A percentile compares a stretch with the other conserved stretches of the same genome.
Evolutionary conservation across 2,797 vertebrate species (phyloP).

Genomic region (Sternarchorhynchus goeldii): DNA sequence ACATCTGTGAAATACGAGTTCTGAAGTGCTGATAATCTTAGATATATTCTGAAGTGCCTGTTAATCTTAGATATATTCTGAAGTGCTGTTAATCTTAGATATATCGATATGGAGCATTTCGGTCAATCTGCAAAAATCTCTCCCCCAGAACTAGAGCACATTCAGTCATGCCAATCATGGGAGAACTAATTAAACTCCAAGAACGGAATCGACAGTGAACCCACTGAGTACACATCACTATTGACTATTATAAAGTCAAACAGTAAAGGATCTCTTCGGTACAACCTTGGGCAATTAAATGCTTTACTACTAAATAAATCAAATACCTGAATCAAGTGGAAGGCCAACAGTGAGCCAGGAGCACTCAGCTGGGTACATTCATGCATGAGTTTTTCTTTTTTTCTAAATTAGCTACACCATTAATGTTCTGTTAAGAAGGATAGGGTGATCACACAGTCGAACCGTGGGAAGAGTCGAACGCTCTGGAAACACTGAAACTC

Average conservation of each 20-base stretch:
- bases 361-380: neutral
- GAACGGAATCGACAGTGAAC: neutral
- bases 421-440: too few relatives aligned
- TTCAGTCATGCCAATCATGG: slow-evolving; percentile 7
- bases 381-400: too few relatives aligned
- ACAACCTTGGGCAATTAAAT: slow-evolving; percentile 31
- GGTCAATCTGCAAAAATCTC: neutral
- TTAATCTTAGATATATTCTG: neutral
- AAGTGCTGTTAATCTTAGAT: neutral
- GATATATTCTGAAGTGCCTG: neutral
- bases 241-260: slow-evolving; percentile 20
- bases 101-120: neutral
- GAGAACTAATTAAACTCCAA: slow-evolving; percentile 12
- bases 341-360: neutral
- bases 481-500: too few relatives aligned
- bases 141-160: neutral
- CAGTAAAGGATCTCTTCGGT: slow-evolving; percentile 19
- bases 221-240: slow-evolving; percentile 11
- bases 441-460: too few relatives aligned
- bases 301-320: slow-evolving; percentile 9
- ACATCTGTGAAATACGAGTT: neutral
- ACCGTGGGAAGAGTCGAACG: too few relatives aligned
- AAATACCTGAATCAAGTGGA: slow-evolving; percentile 15
- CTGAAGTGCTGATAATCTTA: neutral
- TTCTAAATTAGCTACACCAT: too few relatives aligned